Evolutionary conservation across 1,140 invertebrate genomes (phyloP).

Genomic region (Periplaneta americana): DNA sequence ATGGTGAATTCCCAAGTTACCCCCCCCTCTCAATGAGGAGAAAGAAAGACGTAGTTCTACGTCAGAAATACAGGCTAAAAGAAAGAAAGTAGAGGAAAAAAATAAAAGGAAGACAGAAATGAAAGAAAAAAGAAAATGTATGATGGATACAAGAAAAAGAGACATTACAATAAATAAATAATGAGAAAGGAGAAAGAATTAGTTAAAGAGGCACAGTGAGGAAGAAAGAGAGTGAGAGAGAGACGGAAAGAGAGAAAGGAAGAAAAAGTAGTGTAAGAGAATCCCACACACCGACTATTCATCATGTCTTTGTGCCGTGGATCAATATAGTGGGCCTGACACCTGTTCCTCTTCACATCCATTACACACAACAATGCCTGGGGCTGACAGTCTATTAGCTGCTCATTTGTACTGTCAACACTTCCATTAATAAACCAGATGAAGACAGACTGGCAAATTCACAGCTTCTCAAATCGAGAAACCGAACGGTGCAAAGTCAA

Average conservation of each 20-base stretch:
- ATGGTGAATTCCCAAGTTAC: no score
- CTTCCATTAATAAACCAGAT: background rate
- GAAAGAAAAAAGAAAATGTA: no score
- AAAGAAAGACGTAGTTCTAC: no score
- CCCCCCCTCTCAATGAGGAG: no score
- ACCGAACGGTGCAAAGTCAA: no score
- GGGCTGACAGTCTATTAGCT: background rate
- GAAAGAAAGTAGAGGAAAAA: background rate
- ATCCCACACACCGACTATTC: background rate
- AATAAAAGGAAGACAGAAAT: background rate
- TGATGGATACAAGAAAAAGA: no score
- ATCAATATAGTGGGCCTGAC: background rate
- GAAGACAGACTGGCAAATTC: no score
- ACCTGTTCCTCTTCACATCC: background rate
- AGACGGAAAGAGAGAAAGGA: background rate
- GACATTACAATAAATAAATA: no score
- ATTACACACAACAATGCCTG: background rate
- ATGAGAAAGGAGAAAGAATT: no score
- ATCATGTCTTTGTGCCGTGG: background rate
- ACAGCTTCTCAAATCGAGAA: no score
- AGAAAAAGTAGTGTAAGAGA: background rate
- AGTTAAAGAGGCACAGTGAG: no score
- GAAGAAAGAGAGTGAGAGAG: no score
- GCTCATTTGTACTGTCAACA: background rate
- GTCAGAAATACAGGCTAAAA: background rate